phyloP scores from a whole-genome alignment of 1,140 invertebrate genomes.

The Drosophila azteca region DNA sequence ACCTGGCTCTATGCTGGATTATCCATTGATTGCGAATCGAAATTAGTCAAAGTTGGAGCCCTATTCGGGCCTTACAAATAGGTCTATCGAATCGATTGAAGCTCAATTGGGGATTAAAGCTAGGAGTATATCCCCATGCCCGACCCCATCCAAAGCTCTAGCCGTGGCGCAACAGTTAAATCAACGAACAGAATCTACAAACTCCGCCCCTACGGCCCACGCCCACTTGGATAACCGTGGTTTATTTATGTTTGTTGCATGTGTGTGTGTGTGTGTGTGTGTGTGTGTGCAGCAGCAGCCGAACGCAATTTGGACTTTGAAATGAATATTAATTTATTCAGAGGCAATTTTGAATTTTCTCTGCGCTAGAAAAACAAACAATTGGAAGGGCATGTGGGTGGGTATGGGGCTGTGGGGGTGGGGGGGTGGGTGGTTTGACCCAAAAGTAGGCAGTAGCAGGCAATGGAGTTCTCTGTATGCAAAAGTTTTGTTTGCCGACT shows the following conservation, averaged over 20 bases:
- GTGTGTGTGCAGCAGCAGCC: slow-evolving; percentile 10
- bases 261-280: slow-evolving; percentile 3
- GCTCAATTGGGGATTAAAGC: too few species aligned
- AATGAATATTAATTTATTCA: slow-evolving; percentile 76
- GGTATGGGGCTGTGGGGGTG: neutral
- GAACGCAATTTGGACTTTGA: slow-evolving; percentile 59
- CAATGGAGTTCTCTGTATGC: slow-evolving; percentile 46
- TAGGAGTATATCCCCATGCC: too few species aligned
- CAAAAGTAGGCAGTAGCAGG: slow-evolving; percentile 43
- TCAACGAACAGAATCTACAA: neutral
- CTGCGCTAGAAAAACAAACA: slow-evolving; percentile 20
- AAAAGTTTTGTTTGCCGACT: slow-evolving; percentile 52
- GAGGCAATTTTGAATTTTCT: slow-evolving; percentile 59
- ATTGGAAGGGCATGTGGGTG: slow-evolving; percentile 4
- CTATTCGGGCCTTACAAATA: too few species aligned
- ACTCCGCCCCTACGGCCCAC: neutral
- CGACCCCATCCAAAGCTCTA: too few species aligned
- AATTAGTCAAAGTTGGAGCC: too few species aligned
- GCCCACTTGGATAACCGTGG: neutral
- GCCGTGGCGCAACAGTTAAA: too few species aligned
- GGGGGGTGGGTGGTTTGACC: neutral
- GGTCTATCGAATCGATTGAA: too few species aligned
- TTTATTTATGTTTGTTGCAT: slow-evolving; percentile 41
- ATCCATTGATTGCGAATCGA: too few species aligned
- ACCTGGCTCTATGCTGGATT: too few species aligned